Percentiles rank a stretch among this genome's conserved stretches.
Conservation (phyloP, 1,140 invertebrate species). For the Venturia canescens region DNA sequence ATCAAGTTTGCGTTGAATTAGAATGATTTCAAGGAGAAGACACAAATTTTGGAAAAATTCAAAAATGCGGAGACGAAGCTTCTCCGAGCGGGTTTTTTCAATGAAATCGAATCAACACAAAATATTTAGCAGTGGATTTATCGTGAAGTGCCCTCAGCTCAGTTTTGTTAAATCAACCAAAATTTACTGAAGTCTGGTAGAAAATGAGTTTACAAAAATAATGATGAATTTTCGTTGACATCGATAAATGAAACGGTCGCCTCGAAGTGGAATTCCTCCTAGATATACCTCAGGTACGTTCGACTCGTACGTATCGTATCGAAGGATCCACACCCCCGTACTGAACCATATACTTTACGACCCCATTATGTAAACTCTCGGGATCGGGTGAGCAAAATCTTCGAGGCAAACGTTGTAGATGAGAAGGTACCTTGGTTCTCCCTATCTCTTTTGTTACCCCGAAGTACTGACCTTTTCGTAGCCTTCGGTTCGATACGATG, state of each 20-base stretch:
- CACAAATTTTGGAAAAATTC: too few relatives aligned
- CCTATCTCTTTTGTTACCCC: background rate
- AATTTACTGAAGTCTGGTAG: too few relatives aligned
- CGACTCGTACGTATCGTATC: constrained; percentile 2
- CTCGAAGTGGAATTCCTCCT: background rate
- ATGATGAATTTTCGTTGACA: too few relatives aligned
- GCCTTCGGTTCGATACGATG: constrained; percentile 1
- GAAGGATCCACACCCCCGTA: constrained; percentile 23
- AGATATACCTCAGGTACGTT: background rate
- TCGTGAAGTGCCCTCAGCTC: too few relatives aligned
- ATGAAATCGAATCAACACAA: too few relatives aligned
- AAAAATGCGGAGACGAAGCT: too few relatives aligned
- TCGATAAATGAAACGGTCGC: background rate
- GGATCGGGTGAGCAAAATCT: constrained; percentile 27
- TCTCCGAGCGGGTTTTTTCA: too few relatives aligned
- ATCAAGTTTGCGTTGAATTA: too few relatives aligned
- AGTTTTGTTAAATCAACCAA: too few relatives aligned
- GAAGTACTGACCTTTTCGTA: constrained; percentile 4
- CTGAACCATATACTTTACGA: constrained; percentile 53
- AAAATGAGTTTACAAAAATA: too few relatives aligned
- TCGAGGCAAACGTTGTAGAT: constrained; percentile 38
- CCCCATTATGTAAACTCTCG: constrained; percentile 56
- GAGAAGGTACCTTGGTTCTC: constrained; percentile 12
- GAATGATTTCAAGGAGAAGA: too few relatives aligned
- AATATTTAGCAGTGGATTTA: too few relatives aligned